These are phyloP conservation scores for Venustoraphidia nigricollis DNA, from an alignment of 2,888 invertebrate species.

Conservation along the genomic window DNA sequence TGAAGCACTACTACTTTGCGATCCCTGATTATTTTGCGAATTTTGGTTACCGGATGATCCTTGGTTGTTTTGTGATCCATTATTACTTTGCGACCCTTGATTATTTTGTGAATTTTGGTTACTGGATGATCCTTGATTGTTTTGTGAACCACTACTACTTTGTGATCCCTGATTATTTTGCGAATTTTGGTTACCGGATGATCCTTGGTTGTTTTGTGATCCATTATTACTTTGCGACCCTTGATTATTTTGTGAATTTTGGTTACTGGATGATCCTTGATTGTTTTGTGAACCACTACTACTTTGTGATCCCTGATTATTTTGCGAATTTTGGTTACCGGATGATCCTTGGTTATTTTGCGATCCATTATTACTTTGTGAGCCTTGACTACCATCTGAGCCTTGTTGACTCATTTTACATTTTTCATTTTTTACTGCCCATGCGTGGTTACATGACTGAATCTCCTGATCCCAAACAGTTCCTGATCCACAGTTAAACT, in stretches of 20 bases:
- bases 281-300: slow-evolving; percentile 8
- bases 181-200: neutral
- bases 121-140: neutral
- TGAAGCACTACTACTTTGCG: neutral
- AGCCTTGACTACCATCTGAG: slow-evolving; percentile 4
- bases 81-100: too few relatives aligned
- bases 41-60: neutral
- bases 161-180: neutral
- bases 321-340: slow-evolving; percentile 8
- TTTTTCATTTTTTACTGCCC: slow-evolving; percentile 27
- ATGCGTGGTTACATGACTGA: slow-evolving; percentile 42
- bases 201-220: neutral
- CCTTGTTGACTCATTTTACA: slow-evolving; percentile 6
- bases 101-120: neutral
- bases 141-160: neutral
- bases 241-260: slow-evolving; percentile 10
- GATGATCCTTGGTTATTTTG: slow-evolving; percentile 7
- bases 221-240: neutral
- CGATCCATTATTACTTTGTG: neutral
- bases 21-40: neutral
- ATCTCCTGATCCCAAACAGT: slow-evolving; percentile 54
- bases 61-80: neutral
- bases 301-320: slow-evolving; percentile 8
- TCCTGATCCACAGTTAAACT: slow-evolving; percentile 47
- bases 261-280: slow-evolving; percentile 10